phyloP scores from a whole-genome alignment of 2,797 vertebrate species.

The Falco novaeseelandiae region DNA sequence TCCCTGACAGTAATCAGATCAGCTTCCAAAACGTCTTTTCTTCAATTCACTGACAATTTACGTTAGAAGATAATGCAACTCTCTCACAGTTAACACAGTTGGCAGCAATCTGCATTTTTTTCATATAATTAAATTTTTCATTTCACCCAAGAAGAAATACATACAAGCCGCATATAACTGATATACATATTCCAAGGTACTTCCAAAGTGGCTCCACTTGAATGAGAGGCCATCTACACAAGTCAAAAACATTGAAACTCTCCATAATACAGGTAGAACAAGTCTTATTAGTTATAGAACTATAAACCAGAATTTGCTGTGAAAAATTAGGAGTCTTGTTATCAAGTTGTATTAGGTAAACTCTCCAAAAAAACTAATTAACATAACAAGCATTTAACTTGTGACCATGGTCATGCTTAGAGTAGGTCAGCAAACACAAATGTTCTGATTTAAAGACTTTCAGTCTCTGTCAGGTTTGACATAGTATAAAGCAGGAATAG shows the following conservation, averaged over 20 bases:
- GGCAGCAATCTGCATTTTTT: slow-evolving; percentile 72
- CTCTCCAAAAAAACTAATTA: not conserved
- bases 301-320: not conserved
- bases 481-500: not conserved
- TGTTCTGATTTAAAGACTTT: not conserved
- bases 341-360: not conserved
- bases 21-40: slow-evolving; percentile 69
- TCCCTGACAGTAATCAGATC: slow-evolving; percentile 73
- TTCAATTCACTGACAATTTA: slow-evolving; percentile 67
- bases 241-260: not conserved
- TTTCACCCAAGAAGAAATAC: slow-evolving; percentile 36
- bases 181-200: not conserved
- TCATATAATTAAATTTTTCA: slow-evolving; percentile 54
- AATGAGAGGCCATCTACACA: not conserved
- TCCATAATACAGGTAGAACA: not conserved
- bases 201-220: not conserved
- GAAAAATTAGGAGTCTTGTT: not conserved
- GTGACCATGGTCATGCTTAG: not conserved
- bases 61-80: slow-evolving; percentile 69
- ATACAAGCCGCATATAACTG: not conserved
- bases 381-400: not conserved
- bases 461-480: not conserved
- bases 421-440: not conserved
- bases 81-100: slow-evolving; percentile 72
- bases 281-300: not conserved